Conservation (phyloP, 1,140 invertebrate species). For the Tetraneura akinire region DNA sequence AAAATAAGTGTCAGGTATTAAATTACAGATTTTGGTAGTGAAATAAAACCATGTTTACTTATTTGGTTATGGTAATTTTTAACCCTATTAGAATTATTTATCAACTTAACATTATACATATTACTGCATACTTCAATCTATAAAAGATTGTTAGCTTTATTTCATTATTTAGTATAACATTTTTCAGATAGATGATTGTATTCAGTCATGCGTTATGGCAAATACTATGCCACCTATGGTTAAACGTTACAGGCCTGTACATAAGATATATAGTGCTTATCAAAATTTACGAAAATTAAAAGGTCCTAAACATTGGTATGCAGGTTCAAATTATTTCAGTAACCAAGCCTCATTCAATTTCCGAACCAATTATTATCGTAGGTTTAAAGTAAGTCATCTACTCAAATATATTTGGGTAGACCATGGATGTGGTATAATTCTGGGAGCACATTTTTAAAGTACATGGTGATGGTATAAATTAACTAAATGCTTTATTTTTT, state of each 20-base stretch:
- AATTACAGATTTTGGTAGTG: no score
- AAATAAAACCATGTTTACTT: no score
- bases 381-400: constrained; percentile 42
- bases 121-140: no score
- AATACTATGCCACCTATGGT: constrained; percentile 39
- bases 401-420: constrained; percentile 22
- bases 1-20: no score
- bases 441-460: not conserved
- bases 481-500: constrained; percentile 8
- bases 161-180: constrained; percentile 35
- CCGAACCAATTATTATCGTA: constrained; percentile 50
- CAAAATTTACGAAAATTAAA: constrained; percentile 41
- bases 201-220: constrained; percentile 49
- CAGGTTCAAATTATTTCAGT: constrained; percentile 43
- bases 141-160: no score
- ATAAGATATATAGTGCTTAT: constrained; percentile 42
- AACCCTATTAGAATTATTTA: no score
- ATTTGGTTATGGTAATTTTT: no score
- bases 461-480: not conserved
- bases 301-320: constrained; percentile 31
- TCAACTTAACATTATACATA: no score
- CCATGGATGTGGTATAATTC: constrained; percentile 6
- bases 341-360: constrained; percentile 43
- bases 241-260: constrained; percentile 38
- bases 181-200: constrained; percentile 52